These are phyloP conservation scores for Anguilla rostrata DNA, from an alignment of 2,113 vertebrate species.

Conservation along the genomic window DNA sequence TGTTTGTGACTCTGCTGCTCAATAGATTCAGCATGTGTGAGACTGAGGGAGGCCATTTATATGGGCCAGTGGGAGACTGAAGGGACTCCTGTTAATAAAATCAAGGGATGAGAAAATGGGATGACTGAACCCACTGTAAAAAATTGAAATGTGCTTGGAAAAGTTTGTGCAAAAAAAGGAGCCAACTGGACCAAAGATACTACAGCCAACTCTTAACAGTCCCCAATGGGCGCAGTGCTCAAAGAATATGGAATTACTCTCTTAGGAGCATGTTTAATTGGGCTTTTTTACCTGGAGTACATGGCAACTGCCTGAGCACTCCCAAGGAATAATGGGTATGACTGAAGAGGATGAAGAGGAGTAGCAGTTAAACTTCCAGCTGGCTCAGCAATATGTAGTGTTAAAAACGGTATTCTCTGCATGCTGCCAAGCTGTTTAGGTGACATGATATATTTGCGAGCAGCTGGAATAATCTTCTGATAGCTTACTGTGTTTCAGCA, in stretches of 20 bases:
- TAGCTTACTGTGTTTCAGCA: conserved; percentile 4
- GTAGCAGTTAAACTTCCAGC: background rate
- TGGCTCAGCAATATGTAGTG: background rate
- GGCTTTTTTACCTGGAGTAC: background rate
- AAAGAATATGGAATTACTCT: background rate
- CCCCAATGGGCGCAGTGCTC: background rate
- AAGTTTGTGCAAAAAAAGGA: background rate
- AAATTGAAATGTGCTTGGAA: background rate
- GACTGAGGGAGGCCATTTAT: background rate
- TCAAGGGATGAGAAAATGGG: background rate
- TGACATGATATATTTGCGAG: conserved; percentile 40
- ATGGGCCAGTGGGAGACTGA: background rate
- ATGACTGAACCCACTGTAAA: background rate
- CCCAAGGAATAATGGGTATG: background rate
- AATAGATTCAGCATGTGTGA: background rate
- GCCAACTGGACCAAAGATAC: background rate
- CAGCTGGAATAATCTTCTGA: conserved; percentile 36
- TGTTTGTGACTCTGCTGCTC: background rate
- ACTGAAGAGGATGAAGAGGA: background rate
- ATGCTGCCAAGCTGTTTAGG: conserved; percentile 30
- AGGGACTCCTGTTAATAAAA: background rate
- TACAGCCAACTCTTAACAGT: background rate
- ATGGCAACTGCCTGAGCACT: background rate
- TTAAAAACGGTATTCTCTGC: background rate
- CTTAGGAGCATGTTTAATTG: background rate